These are phyloP conservation scores for Aurelia aurita DNA, from an alignment of 30 jellyfish, hydroid and myxozoan species.

Conservation along the genomic window DNA sequence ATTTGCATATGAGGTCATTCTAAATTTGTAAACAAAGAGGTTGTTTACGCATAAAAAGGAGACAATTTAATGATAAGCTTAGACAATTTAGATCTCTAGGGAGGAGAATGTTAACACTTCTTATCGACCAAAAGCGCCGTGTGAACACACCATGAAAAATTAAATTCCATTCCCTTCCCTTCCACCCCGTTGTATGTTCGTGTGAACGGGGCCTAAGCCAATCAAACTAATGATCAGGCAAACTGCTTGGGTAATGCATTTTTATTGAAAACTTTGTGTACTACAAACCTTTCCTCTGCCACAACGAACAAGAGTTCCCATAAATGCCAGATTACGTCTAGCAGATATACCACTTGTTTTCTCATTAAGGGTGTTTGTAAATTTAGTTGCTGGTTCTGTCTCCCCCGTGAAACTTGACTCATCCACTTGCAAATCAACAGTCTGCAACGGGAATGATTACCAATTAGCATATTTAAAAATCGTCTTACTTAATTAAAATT, in stretches of 20 bases:
- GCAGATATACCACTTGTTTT: slow-evolving; percentile 52
- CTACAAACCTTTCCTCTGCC: slow-evolving; percentile 89
- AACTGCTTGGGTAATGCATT: neutral
- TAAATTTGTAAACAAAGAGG: too few relatives aligned
- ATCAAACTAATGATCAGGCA: too few relatives aligned
- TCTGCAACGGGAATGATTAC: slow-evolving; percentile 34
- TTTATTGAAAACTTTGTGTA: neutral
- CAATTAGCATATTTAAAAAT: neutral
- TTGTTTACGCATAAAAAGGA: too few relatives aligned
- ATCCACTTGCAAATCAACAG: slow-evolving; percentile 76
- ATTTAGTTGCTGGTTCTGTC: slow-evolving; percentile 83
- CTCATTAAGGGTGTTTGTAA: slow-evolving; percentile 10
- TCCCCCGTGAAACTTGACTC: slow-evolving; percentile 99
- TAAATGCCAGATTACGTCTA: slow-evolving; percentile 71
- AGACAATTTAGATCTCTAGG: too few relatives aligned
- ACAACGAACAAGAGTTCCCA: slow-evolving; percentile 94
- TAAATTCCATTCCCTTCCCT: too few relatives aligned
- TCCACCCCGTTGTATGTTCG: too few relatives aligned
- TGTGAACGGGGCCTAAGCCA: too few relatives aligned
- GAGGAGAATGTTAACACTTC: too few relatives aligned
- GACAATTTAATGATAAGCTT: too few relatives aligned
- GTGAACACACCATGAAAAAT: too few relatives aligned
- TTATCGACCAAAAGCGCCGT: too few relatives aligned
- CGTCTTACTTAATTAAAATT: neutral
- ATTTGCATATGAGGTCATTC: too few relatives aligned